Base-by-base conservation (phyloP, 2,113 vertebrate species). In the Embiotoca jacksoni region DNA sequence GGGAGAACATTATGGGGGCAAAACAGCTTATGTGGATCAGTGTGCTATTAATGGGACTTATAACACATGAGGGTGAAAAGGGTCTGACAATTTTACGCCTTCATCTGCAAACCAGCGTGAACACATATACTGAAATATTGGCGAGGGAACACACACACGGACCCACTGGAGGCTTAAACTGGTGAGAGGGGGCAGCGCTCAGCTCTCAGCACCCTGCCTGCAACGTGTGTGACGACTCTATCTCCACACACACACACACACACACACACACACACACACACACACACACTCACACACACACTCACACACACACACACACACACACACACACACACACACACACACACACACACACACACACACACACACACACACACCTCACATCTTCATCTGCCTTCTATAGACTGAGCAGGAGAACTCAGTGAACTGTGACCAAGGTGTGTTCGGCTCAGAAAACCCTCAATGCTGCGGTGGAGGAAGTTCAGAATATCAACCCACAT, bases 31-130 rank as follows among this genome's bases (percentile, higher is more conserved):
- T 46, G 55, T 68, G 81, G 92, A 90, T 92, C 85, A 88, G 84
- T 69, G 81, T 36, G 72, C 78, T 91, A 92, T 91, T 91, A 92
- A 91, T 85, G 86, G 85, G 85, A 85, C 84, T 88, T 88, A 91
- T 90, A 82, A 90, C 91, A 92, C 91, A 82, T 70, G 61, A 74
- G 86, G 85, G 91, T 89, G 90, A 77, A 91, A 92, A 85, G 75
- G 79, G 80, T 83, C 77, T 80, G 74, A 83, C 71, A 82, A 90
- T 92, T 92, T 89, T 79, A 89, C 64, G 46, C 75, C 72, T 62
- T 85, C 76, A 85, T 91, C 91, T 75, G 75, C 37, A 80, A 73
- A 79, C 65, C 49, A 35, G 76, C 52, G 15, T 52, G 68, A 77
- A 73, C 72, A 58, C 66, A 54, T 73, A 57, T 30, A 72, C 53